Conservation (phyloP, 2,797 vertebrate species). For the Taenioides sp. region DNA sequence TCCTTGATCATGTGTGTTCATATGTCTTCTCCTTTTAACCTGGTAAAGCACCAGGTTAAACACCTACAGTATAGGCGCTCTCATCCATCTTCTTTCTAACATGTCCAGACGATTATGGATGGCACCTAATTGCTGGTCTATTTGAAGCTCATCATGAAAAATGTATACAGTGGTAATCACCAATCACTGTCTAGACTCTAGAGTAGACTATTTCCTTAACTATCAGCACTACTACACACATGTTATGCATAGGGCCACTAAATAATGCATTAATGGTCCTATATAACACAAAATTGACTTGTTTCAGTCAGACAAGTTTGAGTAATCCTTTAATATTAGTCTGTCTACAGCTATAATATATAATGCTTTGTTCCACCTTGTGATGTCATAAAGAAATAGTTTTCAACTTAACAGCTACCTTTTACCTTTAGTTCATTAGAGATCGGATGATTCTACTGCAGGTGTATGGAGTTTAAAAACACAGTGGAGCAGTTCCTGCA, state of each 20-base stretch:
- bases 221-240: background rate
- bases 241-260: background rate
- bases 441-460: too few relatives aligned
- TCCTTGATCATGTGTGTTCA: background rate
- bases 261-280: background rate
- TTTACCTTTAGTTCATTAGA: too few relatives aligned
- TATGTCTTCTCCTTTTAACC: background rate
- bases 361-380: too few relatives aligned
- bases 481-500: too few relatives aligned
- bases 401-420: too few relatives aligned
- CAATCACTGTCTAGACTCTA: background rate
- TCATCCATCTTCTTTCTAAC: background rate
- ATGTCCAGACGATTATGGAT: conserved; percentile 1
- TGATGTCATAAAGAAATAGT: too few relatives aligned
- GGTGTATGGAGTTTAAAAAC: too few relatives aligned
- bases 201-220: background rate
- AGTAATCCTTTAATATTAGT: too few relatives aligned
- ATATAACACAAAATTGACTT: too few relatives aligned
- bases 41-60: background rate
- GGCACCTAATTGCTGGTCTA: conserved; percentile 8
- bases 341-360: too few relatives aligned
- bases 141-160: conserved; percentile 3
- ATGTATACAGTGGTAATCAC: conserved; percentile 4
- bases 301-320: too few relatives aligned
- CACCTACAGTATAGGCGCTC: background rate